phyloP scores from a whole-genome alignment of 2,888 invertebrate species.

The Candidula unifasciata region DNA sequence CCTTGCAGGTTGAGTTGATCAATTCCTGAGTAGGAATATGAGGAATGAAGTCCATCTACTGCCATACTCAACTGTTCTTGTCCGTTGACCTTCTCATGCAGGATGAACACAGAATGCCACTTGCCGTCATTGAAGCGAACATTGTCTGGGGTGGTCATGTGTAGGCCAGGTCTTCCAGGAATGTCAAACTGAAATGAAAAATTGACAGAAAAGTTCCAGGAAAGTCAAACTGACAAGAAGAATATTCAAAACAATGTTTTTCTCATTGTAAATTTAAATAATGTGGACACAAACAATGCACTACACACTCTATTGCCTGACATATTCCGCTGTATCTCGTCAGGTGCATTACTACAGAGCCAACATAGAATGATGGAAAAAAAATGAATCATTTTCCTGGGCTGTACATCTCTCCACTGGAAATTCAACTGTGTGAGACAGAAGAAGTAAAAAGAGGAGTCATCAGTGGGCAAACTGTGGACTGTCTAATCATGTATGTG shows the following conservation, averaged over 20 bases:
- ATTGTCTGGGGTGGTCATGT: conserved; percentile 43
- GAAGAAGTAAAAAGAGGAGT: no score
- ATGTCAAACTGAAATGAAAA: conserved; percentile 65
- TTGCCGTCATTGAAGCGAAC: conserved; percentile 64
- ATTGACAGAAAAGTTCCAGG: neutral
- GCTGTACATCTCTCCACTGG: no score
- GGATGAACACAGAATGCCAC: conserved; percentile 70
- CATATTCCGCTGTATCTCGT: no score
- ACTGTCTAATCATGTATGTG: no score
- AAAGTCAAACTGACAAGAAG: neutral
- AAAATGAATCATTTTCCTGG: no score
- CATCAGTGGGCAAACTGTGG: no score
- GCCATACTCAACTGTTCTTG: conserved; percentile 60
- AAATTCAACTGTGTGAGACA: no score
- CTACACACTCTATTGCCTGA: no score
- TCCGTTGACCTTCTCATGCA: conserved; percentile 52
- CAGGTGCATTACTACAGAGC: no score
- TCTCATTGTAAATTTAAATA: no score
- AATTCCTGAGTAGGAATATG: conserved; percentile 59
- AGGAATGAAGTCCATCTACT: conserved; percentile 60
- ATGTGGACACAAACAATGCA: no score
- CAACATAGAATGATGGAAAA: no score
- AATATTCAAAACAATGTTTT: neutral
- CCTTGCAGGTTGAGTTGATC: conserved; percentile 59
- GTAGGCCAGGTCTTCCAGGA: conserved; percentile 57